These are phyloP conservation scores for Deroptyus accipitrinus DNA, from an alignment of 2,113 vertebrate species.

Conservation along the genomic window DNA sequence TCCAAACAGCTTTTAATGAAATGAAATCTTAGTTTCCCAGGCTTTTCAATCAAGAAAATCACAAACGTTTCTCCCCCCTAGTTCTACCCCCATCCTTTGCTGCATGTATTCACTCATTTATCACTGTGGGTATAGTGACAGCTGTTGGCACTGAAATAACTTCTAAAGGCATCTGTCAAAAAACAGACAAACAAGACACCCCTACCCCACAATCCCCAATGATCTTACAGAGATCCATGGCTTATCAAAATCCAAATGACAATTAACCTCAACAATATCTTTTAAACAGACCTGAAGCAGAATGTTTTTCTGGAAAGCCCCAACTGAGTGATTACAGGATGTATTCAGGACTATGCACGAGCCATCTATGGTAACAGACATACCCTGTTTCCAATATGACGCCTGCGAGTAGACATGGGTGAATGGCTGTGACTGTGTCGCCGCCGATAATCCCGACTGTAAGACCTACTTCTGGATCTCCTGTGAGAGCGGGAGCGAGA, in stretches of 20 bases:
- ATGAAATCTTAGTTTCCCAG: neutral
- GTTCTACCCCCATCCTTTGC: neutral
- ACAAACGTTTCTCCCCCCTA: neutral
- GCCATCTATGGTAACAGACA: neutral
- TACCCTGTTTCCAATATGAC: slow-evolving; percentile 94
- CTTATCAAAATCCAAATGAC: neutral
- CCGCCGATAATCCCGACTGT: slow-evolving; percentile 88
- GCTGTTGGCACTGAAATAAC: neutral
- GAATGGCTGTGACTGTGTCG: slow-evolving; percentile 92
- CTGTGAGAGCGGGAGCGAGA: slow-evolving; percentile 90
- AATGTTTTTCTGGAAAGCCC: neutral
- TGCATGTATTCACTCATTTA: neutral
- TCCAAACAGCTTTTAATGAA: neutral
- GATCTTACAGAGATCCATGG: neutral
- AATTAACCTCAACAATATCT: neutral
- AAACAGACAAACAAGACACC: neutral
- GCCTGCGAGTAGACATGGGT: slow-evolving; percentile 93
- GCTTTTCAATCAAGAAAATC: neutral
- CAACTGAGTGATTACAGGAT: rapidly evolving
- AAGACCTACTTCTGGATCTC: slow-evolving; percentile 88
- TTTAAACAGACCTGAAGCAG: neutral
- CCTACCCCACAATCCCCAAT: neutral
- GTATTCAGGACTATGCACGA: rapidly evolving
- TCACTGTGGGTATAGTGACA: neutral
- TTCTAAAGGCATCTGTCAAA: neutral